A percentile compares a stretch with the other conserved stretches of the same genome.
Evolutionary conservation across 1,140 invertebrate species (phyloP).

Genomic region (Ceratoteleas bidentatus): DNA sequence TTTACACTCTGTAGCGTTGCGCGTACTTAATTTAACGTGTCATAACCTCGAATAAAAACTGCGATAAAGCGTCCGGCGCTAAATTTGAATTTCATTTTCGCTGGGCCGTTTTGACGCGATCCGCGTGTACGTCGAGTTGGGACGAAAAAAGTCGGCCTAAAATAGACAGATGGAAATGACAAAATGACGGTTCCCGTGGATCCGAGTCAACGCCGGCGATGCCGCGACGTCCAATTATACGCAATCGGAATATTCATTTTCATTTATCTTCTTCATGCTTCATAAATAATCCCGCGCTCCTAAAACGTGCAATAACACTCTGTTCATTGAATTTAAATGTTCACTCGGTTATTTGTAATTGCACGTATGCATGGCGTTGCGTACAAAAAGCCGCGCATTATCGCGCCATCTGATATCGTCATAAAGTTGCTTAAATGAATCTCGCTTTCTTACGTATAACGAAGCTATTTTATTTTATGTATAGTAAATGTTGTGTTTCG

Average conservation of each 20-base stretch:
- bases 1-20: no score
- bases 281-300: constrained; percentile 43
- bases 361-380: constrained; percentile 32
- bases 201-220: no score
- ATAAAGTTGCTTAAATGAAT: constrained; percentile 51
- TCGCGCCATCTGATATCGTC: constrained; percentile 54
- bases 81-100: no score
- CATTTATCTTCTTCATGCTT: constrained; percentile 53
- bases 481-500: constrained; percentile 26
- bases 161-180: no score
- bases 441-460: constrained; percentile 44
- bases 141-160: no score
- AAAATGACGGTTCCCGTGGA: no score
- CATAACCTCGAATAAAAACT: no score
- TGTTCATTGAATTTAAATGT: constrained; percentile 55
- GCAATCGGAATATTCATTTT: constrained; percentile 52
- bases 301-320: constrained; percentile 46
- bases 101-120: no score
- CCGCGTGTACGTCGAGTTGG: no score
- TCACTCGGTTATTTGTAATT: constrained; percentile 59
- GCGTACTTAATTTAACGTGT: no score
- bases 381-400: constrained; percentile 40
- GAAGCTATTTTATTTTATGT: constrained; percentile 54
- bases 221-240: no score
- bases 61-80: no score